Conservation (phyloP, 2,797 vertebrate species). For the Neoniphon sammara region DNA sequence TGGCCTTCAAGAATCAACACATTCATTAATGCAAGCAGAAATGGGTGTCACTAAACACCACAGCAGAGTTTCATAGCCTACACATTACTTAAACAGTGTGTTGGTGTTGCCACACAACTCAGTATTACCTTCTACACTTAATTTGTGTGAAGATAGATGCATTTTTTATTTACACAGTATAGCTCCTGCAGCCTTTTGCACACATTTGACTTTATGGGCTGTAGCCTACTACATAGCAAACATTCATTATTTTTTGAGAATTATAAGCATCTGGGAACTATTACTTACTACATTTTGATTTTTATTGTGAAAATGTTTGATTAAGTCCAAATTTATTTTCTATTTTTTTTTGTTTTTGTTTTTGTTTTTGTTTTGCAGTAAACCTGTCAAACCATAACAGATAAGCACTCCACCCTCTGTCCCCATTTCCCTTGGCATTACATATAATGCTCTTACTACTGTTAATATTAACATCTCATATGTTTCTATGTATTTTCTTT, state of each 20-base stretch:
- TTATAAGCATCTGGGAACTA: too few species aligned
- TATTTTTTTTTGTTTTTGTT: not conserved
- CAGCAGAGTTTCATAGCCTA: too few species aligned
- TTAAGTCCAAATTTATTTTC: not conserved
- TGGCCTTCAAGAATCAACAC: not conserved
- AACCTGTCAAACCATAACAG: not conserved
- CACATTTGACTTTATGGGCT: not conserved
- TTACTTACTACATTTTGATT: not conserved
- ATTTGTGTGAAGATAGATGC: too few species aligned
- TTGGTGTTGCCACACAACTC: too few species aligned
- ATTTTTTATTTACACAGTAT: too few species aligned
- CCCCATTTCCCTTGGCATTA: constrained; percentile 18
- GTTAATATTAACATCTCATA: not conserved
- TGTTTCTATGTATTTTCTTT: not conserved
- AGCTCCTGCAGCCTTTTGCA: too few species aligned
- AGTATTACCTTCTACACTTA: too few species aligned
- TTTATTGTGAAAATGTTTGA: not conserved
- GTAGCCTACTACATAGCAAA: not conserved
- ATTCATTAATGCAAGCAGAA: not conserved
- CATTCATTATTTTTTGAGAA: too few species aligned
- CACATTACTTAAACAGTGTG: too few species aligned
- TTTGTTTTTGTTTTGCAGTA: not conserved
- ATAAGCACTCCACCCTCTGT: not conserved
- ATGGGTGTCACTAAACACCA: not conserved
- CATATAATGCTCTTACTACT: not conserved